Conservation (phyloP, 1,140 invertebrate species). For the Oedothorax gibbosus region DNA sequence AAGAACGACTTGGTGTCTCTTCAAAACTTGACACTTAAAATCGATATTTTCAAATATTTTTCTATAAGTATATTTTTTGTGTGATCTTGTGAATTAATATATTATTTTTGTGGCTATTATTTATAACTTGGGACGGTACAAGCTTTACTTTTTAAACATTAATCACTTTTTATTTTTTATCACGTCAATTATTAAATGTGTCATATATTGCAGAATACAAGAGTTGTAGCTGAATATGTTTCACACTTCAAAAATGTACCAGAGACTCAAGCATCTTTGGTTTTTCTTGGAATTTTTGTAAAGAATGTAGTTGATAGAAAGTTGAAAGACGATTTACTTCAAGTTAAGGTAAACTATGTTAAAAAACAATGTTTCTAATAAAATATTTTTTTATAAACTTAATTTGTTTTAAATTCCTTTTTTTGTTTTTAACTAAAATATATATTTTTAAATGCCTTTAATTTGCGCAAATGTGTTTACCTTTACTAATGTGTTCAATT, state of each 20-base stretch:
- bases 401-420: constrained; percentile 8
- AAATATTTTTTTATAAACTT: constrained; percentile 6
- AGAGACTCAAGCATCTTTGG: constrained; percentile 65
- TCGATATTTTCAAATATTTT: no score
- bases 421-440: not conserved
- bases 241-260: constrained; percentile 66
- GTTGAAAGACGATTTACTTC: constrained; percentile 65
- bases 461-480: not conserved
- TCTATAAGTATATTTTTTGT: no score
- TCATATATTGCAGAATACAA: constrained; percentile 27
- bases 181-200: no score
- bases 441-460: not conserved
- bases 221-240: constrained; percentile 64
- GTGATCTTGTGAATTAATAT: no score
- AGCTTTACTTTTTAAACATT: no score
- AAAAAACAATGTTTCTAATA: not conserved
- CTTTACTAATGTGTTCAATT: constrained; percentile 32
- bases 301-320: constrained; percentile 67
- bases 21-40: no score
- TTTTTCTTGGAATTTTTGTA: constrained; percentile 67
- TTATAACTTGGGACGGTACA: no score
- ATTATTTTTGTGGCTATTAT: no score
- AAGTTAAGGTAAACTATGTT: constrained; percentile 67
- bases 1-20: no score
- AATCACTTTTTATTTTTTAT: no score